A percentile compares a stretch with the other conserved stretches of the same genome.
Conservation (phyloP, 2,113 vertebrate species). For the Coreoperca whiteheadi region DNA sequence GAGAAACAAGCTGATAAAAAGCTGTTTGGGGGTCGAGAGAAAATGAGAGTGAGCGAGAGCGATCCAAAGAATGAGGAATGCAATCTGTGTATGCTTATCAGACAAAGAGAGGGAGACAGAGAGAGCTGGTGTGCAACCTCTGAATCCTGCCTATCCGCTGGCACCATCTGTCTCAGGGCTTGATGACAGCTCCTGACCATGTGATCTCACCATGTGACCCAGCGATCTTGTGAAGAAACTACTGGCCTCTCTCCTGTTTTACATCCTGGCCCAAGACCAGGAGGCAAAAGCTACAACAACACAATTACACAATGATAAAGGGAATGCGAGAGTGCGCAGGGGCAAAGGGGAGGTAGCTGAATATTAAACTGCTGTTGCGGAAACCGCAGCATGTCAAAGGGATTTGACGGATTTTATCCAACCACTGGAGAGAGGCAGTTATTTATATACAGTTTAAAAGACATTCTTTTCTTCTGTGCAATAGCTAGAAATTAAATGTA, state of each 20-base stretch:
- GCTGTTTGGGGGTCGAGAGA: slow-evolving; percentile 43
- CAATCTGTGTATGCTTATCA: slow-evolving; percentile 65
- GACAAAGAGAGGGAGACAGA: slow-evolving; percentile 9
- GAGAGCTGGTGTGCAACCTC: slow-evolving; percentile 54
- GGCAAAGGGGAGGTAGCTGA: slow-evolving; percentile 17
- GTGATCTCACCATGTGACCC: slow-evolving; percentile 75
- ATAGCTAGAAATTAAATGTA: background rate
- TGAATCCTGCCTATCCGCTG: slow-evolving; percentile 66
- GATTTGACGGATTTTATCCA: background rate
- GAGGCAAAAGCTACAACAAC: slow-evolving; percentile 34
- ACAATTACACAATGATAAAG: slow-evolving; percentile 35
- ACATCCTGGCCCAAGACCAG: slow-evolving; percentile 46
- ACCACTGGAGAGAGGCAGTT: background rate
- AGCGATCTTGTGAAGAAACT: slow-evolving; percentile 56
- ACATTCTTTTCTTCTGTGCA: background rate
- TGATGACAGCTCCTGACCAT: slow-evolving; percentile 73
- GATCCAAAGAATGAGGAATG: slow-evolving; percentile 51
- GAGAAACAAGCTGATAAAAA: slow-evolving; percentile 64
- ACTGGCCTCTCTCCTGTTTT: slow-evolving; percentile 47
- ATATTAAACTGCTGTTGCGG: slow-evolving; percentile 22
- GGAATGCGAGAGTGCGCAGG: slow-evolving; percentile 1
- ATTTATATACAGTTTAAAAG: background rate
- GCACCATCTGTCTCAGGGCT: slow-evolving; percentile 79
- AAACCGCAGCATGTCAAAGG: slow-evolving; percentile 5
- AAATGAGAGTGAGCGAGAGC: slow-evolving; percentile 49